These are phyloP conservation scores for Tokudaia muenninki DNA, from an alignment of 2,797 vertebrate species.

Conservation along the genomic window DNA sequence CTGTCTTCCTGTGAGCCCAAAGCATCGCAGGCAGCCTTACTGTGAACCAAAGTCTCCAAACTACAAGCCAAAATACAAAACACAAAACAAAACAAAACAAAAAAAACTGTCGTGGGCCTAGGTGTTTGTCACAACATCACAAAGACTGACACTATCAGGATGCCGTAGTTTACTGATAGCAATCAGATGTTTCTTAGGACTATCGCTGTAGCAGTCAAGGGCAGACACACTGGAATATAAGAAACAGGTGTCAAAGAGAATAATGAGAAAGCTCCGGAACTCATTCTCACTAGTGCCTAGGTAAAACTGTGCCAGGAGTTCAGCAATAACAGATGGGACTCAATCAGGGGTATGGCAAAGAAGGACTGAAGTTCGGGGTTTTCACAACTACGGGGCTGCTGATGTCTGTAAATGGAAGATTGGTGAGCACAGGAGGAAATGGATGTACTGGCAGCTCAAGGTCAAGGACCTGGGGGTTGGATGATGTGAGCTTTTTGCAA, in stretches of 20 bases:
- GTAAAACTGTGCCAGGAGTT: neutral
- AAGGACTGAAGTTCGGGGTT: neutral
- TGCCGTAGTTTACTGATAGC: neutral
- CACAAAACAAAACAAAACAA: neutral
- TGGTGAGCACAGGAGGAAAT: neutral
- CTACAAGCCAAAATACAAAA: neutral
- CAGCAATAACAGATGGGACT: neutral
- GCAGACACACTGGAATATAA: neutral
- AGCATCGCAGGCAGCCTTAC: neutral
- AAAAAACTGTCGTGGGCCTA: too few species aligned
- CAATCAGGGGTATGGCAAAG: neutral
- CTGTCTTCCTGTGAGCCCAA: neutral
- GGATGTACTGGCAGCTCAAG: neutral
- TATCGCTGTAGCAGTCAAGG: rapidly evolving
- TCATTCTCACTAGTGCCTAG: neutral
- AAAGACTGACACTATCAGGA: neutral
- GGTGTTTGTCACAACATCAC: neutral
- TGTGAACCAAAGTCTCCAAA: neutral
- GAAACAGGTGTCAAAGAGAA: neutral
- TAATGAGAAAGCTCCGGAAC: neutral
- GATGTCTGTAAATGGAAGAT: neutral
- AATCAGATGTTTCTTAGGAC: neutral
- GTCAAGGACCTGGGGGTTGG: neutral
- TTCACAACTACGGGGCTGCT: neutral
- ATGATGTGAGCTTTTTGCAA: neutral